Conservation (phyloP, 2,797 vertebrate genomes). For the Acanthopagrus latus region DNA sequence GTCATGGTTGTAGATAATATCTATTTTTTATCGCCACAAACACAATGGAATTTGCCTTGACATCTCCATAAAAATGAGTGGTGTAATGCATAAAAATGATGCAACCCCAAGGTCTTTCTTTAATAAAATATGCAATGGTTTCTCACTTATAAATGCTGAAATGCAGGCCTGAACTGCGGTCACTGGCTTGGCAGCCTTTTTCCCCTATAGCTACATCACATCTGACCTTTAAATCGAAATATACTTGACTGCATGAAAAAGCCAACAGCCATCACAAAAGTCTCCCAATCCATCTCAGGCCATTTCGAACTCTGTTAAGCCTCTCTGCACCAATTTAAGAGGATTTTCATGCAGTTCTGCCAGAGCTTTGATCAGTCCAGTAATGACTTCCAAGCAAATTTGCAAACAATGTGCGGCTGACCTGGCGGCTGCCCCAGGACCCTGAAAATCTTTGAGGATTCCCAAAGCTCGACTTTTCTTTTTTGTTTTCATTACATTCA, state of each 20-base stretch:
- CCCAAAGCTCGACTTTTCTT: constrained; percentile 26
- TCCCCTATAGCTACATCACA: too few relatives aligned
- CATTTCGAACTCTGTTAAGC: constrained; percentile 47
- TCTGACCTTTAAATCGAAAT: too few relatives aligned
- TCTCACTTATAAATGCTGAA: too few relatives aligned
- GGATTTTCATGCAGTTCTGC: constrained; percentile 57
- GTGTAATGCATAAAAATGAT: too few relatives aligned
- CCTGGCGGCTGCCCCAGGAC: constrained; percentile 46
- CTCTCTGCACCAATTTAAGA: constrained; percentile 50
- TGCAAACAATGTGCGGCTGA: constrained; percentile 53
- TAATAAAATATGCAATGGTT: too few relatives aligned
- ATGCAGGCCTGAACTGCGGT: too few relatives aligned
- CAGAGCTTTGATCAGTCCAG: constrained; percentile 72
- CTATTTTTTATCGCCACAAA: too few relatives aligned
- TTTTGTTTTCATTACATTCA: constrained; percentile 21
- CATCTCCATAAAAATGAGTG: too few relatives aligned
- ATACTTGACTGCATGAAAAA: background rate
- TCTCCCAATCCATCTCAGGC: constrained; percentile 26
- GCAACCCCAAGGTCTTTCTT: too few relatives aligned
- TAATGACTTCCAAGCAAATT: constrained; percentile 71
- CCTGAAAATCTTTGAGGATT: constrained; percentile 53
- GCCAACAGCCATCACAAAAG: constrained; percentile 12
- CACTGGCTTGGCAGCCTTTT: too few relatives aligned
- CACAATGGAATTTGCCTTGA: too few relatives aligned
- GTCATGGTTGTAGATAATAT: too few relatives aligned